These are phyloP conservation scores for Himalopsyche anomala DNA, from an alignment of 2,888 invertebrate species.

Conservation along the genomic window DNA sequence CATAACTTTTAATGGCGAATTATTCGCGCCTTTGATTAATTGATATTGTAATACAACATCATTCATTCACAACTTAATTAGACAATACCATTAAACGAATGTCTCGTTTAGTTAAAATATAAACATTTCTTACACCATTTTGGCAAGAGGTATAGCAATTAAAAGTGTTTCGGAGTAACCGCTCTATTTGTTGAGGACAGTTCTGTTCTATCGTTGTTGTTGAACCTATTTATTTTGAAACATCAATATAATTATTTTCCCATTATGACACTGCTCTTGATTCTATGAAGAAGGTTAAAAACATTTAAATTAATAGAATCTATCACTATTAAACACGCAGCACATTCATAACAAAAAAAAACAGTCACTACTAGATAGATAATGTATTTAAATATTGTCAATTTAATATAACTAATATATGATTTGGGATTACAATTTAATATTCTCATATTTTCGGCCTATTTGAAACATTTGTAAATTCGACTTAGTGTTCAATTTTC, in stretches of 20 bases:
- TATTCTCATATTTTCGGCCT: no score
- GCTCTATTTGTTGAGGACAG: conserved; percentile 56
- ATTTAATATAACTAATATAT: no score
- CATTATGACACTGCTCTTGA: not conserved
- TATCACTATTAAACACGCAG: no score
- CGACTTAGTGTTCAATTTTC: no score
- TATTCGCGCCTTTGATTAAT: not conserved
- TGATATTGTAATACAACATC: not conserved
- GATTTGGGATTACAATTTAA: no score
- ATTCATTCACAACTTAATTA: conserved; percentile 1
- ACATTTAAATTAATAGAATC: not conserved
- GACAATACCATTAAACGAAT: not conserved
- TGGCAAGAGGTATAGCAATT: conserved; percentile 54
- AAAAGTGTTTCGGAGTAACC: conserved; percentile 47
- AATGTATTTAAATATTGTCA: no score
- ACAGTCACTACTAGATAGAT: no score
- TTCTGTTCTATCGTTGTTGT: not conserved
- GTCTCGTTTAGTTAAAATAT: not conserved
- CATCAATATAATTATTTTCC: conserved; percentile 15
- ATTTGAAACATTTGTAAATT: no score
- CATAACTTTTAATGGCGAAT: not conserved
- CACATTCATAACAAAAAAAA: no score
- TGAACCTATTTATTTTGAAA: not conserved
- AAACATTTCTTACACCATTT: not conserved
- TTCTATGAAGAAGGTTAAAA: not conserved